These are phyloP conservation scores for Actenoides lindsayi DNA, from an alignment of 2,113 vertebrate species.

Conservation along the genomic window DNA sequence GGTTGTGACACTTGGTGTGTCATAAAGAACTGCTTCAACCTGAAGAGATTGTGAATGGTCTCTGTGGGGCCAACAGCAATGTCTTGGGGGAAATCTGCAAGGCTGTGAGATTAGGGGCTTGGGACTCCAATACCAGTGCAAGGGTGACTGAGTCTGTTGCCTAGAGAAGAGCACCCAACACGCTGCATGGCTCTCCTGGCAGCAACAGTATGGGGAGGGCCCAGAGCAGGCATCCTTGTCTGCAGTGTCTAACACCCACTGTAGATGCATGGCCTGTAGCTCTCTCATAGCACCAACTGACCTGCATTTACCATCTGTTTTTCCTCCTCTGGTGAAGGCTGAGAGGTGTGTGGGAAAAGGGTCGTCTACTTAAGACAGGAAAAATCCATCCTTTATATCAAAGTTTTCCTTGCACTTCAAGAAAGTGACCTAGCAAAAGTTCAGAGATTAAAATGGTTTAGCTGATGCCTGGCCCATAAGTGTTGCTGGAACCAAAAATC, in stretches of 20 bases:
- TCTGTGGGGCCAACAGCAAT: not conserved
- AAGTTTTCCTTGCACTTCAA: not conserved
- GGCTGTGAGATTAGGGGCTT: not conserved
- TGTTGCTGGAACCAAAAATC: not conserved
- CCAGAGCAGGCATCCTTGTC: not conserved
- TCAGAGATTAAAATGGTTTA: not conserved
- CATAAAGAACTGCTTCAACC: not conserved
- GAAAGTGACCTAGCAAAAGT: not conserved
- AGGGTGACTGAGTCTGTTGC: not conserved
- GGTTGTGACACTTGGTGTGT: not conserved
- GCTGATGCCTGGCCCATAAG: not conserved
- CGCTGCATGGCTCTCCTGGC: not conserved
- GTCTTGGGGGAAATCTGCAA: not conserved
- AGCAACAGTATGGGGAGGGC: rapidly evolving
- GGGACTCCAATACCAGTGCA: rapidly evolving
- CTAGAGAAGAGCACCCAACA: not conserved
- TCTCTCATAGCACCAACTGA: not conserved
- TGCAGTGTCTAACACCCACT: not conserved
- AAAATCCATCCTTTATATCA: not conserved
- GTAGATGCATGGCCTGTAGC: not conserved
- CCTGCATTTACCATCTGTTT: not conserved
- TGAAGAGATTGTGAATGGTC: not conserved
- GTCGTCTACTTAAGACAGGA: not conserved
- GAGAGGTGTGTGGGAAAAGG: not conserved
- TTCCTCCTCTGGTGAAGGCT: not conserved